Evolutionary conservation across 2,113 vertebrate genomes (phyloP), one percentile per base, ranked within the genome.

Genomic region (Chloropsis cyanopogon): DNA sequence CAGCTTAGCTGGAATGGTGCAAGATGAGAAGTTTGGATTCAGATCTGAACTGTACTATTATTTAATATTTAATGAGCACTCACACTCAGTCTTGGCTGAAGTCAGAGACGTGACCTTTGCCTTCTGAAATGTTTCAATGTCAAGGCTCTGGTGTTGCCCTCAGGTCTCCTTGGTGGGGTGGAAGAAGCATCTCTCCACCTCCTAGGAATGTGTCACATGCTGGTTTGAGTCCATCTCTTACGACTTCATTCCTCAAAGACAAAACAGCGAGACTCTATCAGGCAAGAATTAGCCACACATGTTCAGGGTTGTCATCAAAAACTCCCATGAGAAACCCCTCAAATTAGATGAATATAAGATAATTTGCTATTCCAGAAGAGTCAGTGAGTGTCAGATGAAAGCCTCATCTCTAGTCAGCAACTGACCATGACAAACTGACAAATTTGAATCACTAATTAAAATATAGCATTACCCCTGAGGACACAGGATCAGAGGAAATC

Each of bases 1-100:
- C 61, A 68, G 86, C 56, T 95, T 86, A 92, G 86, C n/a, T 86
- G 92, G 86, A 96, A 97, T 88, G 90, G 92, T 93, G 90, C 80
- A 92, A 96, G 86, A 93, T 93, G 93, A 96, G 93, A 94, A 95
- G 86, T 86, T 92, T 97, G 93, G 95, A 97, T 86, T 90, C 82
- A 96, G 93, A 96, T 96, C 90, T 91, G 95, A 97, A 93, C 76
- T 0, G 0, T 61, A 15, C 9, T 72, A 72, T 92, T 96, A 89
- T 95, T 97, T 92, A 83, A 66, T 70, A 89, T 73, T 92, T 92
- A 89, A 87, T 85, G 81, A 91, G 84, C 31, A 90, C 57, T 92
- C 7, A 8, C 22, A 12, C 35, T 83, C 9, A 7, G 56, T 56
- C 57, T 93, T 92, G 79, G 37, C 64, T 88, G 56, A 75, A 90